Evolutionary conservation across 2,797 vertebrate species (phyloP).

Genomic region (Myripristis jacobus): DNA sequence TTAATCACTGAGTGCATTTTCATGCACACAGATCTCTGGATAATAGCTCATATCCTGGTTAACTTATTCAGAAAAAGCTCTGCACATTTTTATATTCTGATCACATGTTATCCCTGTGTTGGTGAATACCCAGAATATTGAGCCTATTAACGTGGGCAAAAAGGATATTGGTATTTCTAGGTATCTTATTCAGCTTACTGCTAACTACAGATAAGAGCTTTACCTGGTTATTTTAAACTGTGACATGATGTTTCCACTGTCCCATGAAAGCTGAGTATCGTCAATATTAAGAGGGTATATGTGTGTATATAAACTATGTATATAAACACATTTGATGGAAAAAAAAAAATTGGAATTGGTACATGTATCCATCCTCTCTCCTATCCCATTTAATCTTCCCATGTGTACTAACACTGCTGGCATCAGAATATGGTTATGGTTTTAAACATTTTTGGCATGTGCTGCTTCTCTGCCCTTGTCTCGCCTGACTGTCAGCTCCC

Average conservation of each 20-base stretch:
- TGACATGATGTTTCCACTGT: not conserved
- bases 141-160: not conserved
- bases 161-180: too few species aligned
- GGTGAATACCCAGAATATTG: not conserved
- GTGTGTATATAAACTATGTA: conserved; percentile 2
- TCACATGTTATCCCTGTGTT: not conserved
- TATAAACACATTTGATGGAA: not conserved
- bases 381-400: too few species aligned
- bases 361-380: too few species aligned
- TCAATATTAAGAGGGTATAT: not conserved
- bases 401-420: conserved; percentile 3
- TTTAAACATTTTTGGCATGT: not conserved
- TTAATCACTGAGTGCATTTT: too few species aligned
- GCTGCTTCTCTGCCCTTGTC: not conserved
- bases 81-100: too few species aligned
- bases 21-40: too few species aligned
- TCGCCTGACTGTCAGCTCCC: not conserved
- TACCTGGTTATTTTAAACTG: not conserved
- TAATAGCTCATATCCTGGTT: too few species aligned
- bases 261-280: not conserved
- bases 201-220: too few species aligned
- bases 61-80: too few species aligned
- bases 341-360: too few species aligned
- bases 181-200: too few species aligned
- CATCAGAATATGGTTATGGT: not conserved